These are phyloP conservation scores for Chrysolina haemoptera DNA, from an alignment of 2,888 invertebrate species.

Conservation along the genomic window DNA sequence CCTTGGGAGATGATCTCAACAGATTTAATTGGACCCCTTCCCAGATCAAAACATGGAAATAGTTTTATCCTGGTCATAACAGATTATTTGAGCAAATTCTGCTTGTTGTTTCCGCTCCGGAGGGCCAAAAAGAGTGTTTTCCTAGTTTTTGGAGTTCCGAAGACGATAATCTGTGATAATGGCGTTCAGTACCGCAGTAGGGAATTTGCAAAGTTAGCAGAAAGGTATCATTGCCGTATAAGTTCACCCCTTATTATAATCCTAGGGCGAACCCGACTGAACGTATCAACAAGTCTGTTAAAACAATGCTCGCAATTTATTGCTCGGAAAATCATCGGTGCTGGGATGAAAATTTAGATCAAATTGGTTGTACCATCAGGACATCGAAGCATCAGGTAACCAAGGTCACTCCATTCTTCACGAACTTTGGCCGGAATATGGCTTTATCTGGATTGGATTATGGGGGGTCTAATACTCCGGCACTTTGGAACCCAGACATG, in stretches of 20 bases:
- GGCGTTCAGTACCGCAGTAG: conserved; percentile 51
- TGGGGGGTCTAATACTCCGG: not conserved
- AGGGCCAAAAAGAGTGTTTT: conserved; percentile 17
- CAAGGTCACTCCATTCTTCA: conserved; percentile 16
- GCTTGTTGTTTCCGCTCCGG: not conserved
- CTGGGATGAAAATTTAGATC: conserved; percentile 35
- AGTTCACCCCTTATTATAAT: conserved; percentile 27
- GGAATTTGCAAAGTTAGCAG: conserved; percentile 26
- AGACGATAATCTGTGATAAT: conserved; percentile 55
- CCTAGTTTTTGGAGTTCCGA: conserved; percentile 54
- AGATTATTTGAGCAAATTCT: no score
- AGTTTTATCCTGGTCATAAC: no score
- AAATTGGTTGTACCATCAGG: conserved; percentile 30
- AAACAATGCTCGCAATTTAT: conserved; percentile 30
- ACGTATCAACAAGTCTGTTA: conserved; percentile 25
- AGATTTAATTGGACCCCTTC: no score
- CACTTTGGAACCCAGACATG: not conserved
- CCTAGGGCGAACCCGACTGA: conserved; percentile 35
- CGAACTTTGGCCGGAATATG: conserved; percentile 27
- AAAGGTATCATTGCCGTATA: conserved; percentile 8
- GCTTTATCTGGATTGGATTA: conserved; percentile 25
- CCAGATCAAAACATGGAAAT: no score
- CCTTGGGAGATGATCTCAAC: no score
- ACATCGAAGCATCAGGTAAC: conserved; percentile 31
- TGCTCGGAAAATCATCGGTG: conserved; percentile 36